Conservation (phyloP, 2,888 invertebrate genomes). For the Monopis laevigella region DNA sequence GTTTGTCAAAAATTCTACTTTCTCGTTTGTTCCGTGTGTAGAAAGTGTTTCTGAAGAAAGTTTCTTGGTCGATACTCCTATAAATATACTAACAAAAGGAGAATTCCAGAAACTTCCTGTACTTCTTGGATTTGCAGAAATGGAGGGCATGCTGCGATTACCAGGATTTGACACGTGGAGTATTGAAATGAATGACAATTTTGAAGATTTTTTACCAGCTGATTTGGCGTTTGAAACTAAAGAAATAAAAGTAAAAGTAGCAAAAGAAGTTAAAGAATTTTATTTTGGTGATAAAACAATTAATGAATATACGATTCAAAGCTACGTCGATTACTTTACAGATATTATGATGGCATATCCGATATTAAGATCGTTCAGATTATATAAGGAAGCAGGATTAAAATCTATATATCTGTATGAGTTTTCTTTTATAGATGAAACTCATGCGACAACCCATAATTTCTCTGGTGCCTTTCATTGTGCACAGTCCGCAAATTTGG, state of each 20-base stretch:
- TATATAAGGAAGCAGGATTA: not conserved
- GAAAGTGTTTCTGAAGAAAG: conserved; percentile 1
- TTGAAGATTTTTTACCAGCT: conserved; percentile 7
- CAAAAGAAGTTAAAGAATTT: conserved; percentile 1
- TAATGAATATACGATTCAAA: not conserved
- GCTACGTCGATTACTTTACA: conserved; percentile 10
- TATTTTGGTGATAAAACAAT: conserved; percentile 9
- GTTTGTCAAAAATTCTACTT: not conserved
- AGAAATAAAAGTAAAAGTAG: not conserved
- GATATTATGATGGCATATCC: conserved; percentile 5
- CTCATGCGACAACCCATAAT: not conserved
- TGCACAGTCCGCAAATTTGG: conserved; percentile 2
- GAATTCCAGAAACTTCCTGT: conserved; percentile 1
- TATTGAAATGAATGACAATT: conserved; percentile 8
- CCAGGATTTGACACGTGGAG: conserved; percentile 4
- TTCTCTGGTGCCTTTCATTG: conserved; percentile 8
- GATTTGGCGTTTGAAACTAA: not conserved
- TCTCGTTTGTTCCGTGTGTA: conserved; percentile 9
- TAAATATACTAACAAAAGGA: conserved; percentile 3
- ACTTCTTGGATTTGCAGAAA: not conserved
- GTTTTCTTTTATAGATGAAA: conserved; percentile 10
- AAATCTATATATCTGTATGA: conserved; percentile 9
- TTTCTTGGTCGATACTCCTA: conserved; percentile 4
- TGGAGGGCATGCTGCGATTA: conserved; percentile 6
- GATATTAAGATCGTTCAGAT: not conserved